Percentiles rank a stretch among this genome's conserved stretches.
These are phyloP conservation scores for Aplodontia rufa DNA, from an alignment of 2,113 vertebrate genomes.

Conservation along the genomic window DNA sequence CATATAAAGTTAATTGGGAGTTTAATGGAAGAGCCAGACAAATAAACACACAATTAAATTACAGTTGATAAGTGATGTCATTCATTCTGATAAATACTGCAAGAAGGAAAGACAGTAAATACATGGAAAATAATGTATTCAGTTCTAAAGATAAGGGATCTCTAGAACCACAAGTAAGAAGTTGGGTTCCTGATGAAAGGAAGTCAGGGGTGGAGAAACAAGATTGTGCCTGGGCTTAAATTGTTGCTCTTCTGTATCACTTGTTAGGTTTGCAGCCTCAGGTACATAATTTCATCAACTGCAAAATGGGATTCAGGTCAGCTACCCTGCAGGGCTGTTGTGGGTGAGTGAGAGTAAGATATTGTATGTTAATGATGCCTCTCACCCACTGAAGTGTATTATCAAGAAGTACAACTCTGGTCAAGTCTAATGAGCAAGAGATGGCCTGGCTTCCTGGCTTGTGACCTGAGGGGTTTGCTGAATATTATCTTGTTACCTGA, in stretches of 20 bases:
- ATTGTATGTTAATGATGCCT: fast-evolving
- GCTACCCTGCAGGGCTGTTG: not conserved
- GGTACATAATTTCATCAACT: not conserved
- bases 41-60: not conserved
- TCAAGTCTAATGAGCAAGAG: not conserved
- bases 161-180: not conserved
- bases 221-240: not conserved
- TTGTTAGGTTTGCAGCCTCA: not conserved
- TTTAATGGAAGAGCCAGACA: not conserved
- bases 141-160: not conserved
- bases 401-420: no score
- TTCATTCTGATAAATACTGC: not conserved
- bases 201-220: not conserved
- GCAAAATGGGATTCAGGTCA: not conserved
- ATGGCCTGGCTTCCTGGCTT: no score
- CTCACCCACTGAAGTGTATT: no score
- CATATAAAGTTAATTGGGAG: not conserved
- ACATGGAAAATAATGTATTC: not conserved
- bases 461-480: no score
- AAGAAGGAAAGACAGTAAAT: not conserved
- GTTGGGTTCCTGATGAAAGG: not conserved
- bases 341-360: no score
- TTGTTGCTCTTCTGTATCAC: not conserved
- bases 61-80: not conserved
- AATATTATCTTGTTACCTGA: not conserved